Conservation (phyloP, 2,113 vertebrate species). For the Heliornis fulica region DNA sequence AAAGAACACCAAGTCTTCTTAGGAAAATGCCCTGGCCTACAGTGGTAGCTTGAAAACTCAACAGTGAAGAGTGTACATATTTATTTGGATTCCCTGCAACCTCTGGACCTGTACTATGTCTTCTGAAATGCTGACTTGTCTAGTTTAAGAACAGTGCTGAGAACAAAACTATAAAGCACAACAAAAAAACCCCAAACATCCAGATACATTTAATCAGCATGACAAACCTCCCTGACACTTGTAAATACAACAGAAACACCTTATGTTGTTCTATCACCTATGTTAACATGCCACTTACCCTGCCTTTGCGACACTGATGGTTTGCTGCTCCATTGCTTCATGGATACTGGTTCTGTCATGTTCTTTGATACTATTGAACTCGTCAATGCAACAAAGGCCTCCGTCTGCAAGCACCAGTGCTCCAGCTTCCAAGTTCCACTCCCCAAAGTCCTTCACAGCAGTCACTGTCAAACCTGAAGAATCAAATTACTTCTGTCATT, state of each 20-base stretch:
- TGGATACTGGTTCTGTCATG: conserved; percentile 97
- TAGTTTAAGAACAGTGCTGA: background rate
- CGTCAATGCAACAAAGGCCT: conserved; percentile 96
- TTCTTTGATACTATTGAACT: conserved; percentile 97
- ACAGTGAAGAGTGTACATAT: background rate
- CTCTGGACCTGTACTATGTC: background rate
- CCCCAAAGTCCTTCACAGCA: conserved; percentile 82
- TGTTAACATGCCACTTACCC: conserved; percentile 74
- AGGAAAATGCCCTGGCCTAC: background rate
- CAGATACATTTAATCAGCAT: background rate
- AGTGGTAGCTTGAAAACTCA: background rate
- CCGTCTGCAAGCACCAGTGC: conserved; percentile 92
- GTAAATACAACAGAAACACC: background rate
- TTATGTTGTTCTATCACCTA: background rate
- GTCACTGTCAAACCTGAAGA: conserved; percentile 80
- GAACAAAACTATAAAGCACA: background rate
- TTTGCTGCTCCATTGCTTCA: conserved; percentile 97
- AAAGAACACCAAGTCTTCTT: background rate
- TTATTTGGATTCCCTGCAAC: background rate
- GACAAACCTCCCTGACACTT: background rate
- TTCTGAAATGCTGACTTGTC: background rate
- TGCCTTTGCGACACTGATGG: conserved; percentile 96
- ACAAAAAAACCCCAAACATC: background rate
- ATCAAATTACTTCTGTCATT: background rate
- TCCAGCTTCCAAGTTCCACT: conserved; percentile 85